Conservation (phyloP, 2,797 vertebrate genomes). For the Telmatherina bonti region DNA sequence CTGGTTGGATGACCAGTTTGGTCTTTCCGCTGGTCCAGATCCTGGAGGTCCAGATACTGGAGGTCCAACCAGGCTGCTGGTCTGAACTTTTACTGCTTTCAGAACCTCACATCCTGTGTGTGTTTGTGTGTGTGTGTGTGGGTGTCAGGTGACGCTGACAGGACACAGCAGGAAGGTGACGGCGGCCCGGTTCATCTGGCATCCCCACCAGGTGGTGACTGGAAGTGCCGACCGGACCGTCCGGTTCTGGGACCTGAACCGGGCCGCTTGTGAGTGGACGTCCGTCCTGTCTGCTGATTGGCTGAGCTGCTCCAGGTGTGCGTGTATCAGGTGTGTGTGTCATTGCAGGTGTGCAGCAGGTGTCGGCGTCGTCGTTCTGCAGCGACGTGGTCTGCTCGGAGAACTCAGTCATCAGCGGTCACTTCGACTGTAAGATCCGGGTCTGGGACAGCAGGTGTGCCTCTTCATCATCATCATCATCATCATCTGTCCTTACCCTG, state of each 20-base stretch:
- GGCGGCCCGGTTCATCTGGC: constrained; percentile 85
- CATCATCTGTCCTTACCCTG: neutral
- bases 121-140: neutral
- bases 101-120: no score
- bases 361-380: constrained; percentile 85
- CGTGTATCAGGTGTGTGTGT: neutral
- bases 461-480: neutral
- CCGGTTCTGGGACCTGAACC: constrained; percentile 88
- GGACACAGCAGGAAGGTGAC: constrained; percentile 92
- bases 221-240: constrained; percentile 89
- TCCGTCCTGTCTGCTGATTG: constrained; percentile 10
- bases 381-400: constrained; percentile 89
- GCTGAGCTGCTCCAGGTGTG: neutral
- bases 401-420: constrained; percentile 86
- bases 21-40: no score
- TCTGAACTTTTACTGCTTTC: no score
- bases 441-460: constrained; percentile 91
- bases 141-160: constrained; percentile 85
- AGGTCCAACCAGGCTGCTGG: no score
- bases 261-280: constrained; percentile 84
- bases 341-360: constrained; percentile 83
- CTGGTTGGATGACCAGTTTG: no score
- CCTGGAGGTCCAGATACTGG: no score
- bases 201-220: constrained; percentile 86
- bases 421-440: constrained; percentile 88